Base-by-base conservation (phyloP, 1,140 invertebrate species). In the Leptoteleia sp. region DNA sequence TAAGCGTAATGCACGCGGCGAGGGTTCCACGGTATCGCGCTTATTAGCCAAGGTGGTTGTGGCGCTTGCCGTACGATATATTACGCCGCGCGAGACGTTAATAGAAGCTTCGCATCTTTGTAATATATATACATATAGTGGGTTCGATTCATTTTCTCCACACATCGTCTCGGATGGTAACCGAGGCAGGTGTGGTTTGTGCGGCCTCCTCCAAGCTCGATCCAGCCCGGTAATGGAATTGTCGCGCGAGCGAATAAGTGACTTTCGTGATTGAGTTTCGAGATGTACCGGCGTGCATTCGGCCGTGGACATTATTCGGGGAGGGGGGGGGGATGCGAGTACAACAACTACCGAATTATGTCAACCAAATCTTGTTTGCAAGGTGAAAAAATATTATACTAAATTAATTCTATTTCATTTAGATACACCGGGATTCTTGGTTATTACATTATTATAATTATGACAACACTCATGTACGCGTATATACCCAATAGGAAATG, bases 221-320 rank as follows among this genome's bases (percentile, higher is more conserved):
- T 47, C 31, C 50, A 13, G 37, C 3, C 70, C 47, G 71, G 81
- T 83, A 83, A 83, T 83, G 79, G 81, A 83, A 82, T 82, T 83
- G 81, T 82, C 77, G 71, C 78, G 71, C 75, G 52, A 76, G 57
- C 80, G 78, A 77, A 72, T 79, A 79, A 76, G 76, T 79, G 76
- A 75, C 64, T 79, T 79, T 75, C 59, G 65, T 75, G 76, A 75
- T 75, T 75, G 70, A 75, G 65, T 79, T 79, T 76, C 71, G 70
- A 65, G 70, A 75, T 70, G 70, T 70, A 71, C 62, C 45, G 45
- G 54, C 64, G 50, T 25, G 62, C 64, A 50, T 73, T 79, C 22
- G n/a, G n/a, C n/a, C n/a, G n/a, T n/a, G n/a, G n/a, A n/a, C n/a
- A n/a, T n/a, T n/a, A n/a, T n/a, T n/a, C n/a, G n/a, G n/a, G n/a